These are phyloP conservation scores for Augochlorella aurata DNA, from an alignment of 2,888 invertebrate species.

Conservation along the genomic window DNA sequence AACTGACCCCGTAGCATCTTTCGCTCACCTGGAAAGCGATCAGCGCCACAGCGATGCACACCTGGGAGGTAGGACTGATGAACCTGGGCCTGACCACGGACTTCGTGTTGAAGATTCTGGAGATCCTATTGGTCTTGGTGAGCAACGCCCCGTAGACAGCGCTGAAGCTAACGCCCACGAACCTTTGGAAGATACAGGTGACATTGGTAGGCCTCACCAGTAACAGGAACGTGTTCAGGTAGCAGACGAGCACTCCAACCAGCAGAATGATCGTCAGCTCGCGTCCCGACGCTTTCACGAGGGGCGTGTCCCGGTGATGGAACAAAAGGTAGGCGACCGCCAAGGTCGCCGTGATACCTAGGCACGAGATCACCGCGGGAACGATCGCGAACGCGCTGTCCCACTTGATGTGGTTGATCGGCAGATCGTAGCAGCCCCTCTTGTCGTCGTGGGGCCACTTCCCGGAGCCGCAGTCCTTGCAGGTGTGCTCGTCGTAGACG, in stretches of 20 bases:
- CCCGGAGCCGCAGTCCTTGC: slow-evolving; percentile 86
- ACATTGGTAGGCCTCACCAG: slow-evolving; percentile 84
- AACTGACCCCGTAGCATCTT: not conserved
- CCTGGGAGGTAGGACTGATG: slow-evolving; percentile 86
- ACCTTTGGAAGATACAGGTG: slow-evolving; percentile 85
- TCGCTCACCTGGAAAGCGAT: slow-evolving; percentile 83
- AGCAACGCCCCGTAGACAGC: slow-evolving; percentile 86
- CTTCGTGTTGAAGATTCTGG: slow-evolving; percentile 86
- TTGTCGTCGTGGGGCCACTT: slow-evolving; percentile 86
- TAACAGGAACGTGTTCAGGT: slow-evolving; percentile 85
- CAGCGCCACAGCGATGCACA: slow-evolving; percentile 84
- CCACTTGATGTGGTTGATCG: slow-evolving; percentile 86
- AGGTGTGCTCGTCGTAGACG: slow-evolving; percentile 86
- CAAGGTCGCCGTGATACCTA: slow-evolving; percentile 85
- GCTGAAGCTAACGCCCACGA: slow-evolving; percentile 87
- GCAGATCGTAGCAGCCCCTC: slow-evolving; percentile 85
- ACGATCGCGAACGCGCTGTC: slow-evolving; percentile 86
- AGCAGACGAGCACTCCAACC: slow-evolving; percentile 85
- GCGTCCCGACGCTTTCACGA: slow-evolving; percentile 85
- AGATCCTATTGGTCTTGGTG: slow-evolving; percentile 86
- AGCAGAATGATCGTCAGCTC: slow-evolving; percentile 86
- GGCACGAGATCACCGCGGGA: slow-evolving; percentile 85
- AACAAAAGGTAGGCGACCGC: slow-evolving; percentile 86
- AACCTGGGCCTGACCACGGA: slow-evolving; percentile 86
- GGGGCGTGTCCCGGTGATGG: slow-evolving; percentile 86